A percentile compares a stretch with the other conserved stretches of the same genome.
These are phyloP conservation scores for Pelmatolapia mariae DNA, from an alignment of 2,113 vertebrate species.

Conservation along the genomic window DNA sequence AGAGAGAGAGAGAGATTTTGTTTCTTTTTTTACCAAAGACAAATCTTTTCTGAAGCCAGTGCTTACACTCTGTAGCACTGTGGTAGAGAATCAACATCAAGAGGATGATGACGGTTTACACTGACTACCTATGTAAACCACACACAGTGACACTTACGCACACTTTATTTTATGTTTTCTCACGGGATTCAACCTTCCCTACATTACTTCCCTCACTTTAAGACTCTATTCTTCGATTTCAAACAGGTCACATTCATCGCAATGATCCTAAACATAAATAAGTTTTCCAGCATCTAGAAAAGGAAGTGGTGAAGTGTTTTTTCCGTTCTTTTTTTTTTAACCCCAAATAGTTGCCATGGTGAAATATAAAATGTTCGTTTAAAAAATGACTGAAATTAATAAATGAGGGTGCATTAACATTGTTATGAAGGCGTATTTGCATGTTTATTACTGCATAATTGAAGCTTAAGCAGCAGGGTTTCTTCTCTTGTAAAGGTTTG, in stretches of 20 bases:
- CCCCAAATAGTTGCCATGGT: neutral
- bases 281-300: neutral
- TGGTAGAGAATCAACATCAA: neutral
- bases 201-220: neutral
- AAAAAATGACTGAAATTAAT: neutral
- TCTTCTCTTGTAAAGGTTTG: neutral
- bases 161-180: neutral
- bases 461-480: neutral
- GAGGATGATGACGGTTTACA: conserved; percentile 6
- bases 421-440: neutral
- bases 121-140: conserved; percentile 23
- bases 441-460: neutral
- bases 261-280: neutral
- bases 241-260: neutral
- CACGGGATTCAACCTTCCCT: neutral
- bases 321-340: neutral
- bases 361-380: neutral
- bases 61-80: conserved; percentile 22
- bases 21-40: neutral
- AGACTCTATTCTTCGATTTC: neutral
- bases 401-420: neutral
- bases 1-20: neutral
- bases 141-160: neutral
- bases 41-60: conserved; percentile 16
- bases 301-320: neutral